A percentile compares a stretch with the other conserved stretches of the same genome.
Evolutionary conservation across 2,113 vertebrate genomes (phyloP).

Genomic region (Phycodurus eques): DNA sequence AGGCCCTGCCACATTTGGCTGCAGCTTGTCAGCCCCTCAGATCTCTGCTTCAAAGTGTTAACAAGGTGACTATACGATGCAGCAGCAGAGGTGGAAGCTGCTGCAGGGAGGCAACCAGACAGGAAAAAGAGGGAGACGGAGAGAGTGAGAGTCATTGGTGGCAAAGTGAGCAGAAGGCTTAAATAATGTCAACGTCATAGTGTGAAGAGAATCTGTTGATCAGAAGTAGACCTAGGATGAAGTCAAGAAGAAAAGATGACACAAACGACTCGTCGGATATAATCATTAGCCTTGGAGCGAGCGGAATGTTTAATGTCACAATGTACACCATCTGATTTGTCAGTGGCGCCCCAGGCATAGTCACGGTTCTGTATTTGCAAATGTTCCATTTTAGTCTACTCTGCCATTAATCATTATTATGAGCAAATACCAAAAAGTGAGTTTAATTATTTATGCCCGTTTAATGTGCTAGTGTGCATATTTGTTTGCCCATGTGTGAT

Average conservation of each 20-base stretch:
- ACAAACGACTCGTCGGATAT: background rate
- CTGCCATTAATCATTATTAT: no score
- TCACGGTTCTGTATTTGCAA: no score
- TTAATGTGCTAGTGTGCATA: no score
- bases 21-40: conserved; percentile 63
- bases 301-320: background rate
- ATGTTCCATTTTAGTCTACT: no score
- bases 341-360: no score
- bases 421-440: no score
- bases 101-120: conserved; percentile 25
- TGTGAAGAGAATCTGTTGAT: conserved; percentile 2
- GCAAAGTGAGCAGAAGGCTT: background rate
- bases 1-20: conserved; percentile 52
- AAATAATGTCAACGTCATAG: conserved; percentile 2
- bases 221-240: background rate
- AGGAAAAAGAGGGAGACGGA: conserved; percentile 11
- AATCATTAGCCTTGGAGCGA: background rate
- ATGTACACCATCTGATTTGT: no score
- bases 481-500: no score
- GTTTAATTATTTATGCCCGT: no score
- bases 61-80: conserved; percentile 62
- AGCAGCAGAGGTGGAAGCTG: conserved; percentile 40
- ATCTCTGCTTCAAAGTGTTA: conserved; percentile 70
- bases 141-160: conserved; percentile 10
- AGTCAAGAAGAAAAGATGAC: background rate